Base-by-base conservation (phyloP, 2,113 vertebrate genomes). In the Pomatorhinus ruficollis region DNA sequence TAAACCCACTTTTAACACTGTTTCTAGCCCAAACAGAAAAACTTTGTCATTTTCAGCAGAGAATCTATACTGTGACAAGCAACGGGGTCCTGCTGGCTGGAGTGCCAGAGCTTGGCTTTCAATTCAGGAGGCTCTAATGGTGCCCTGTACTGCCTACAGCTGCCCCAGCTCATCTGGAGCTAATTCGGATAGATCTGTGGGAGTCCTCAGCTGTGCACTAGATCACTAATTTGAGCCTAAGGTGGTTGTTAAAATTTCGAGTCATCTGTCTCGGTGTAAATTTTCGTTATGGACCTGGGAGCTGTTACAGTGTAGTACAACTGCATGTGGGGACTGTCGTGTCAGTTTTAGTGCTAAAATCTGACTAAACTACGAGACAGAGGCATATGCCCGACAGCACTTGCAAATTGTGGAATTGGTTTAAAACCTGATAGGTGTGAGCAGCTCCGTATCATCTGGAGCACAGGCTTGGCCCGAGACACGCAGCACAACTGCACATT, bases 271-370 rank as follows among this genome's bases (percentile, higher is more conserved):
- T 27, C 7, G 1, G 11, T 4, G 1, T 5, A 33, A 30, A 42
- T 25, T 42, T 68, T 54, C 2, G 4, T 2, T 40, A 22, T 0
- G 24, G 45, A 31, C 5, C 52, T 3, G 11, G 28, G 23, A 40
- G 31, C 17, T 7, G 22, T 28, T 30, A 4, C 4, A 14, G 24
- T 2, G 6, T 3, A 19, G 24, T 11, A n/a, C 27, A 25, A 25
- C 16, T 2, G 24, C 27, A 19, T 0, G 1, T 0, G 2, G 15
- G 23, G 31, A 16, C 31, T 7, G 5, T 1, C 1, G 6, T 4
- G 8, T 13, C 28, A 27, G 28, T 4, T 79, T 63, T 6, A 20
- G 15, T 0, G 5, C 4, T 21, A 50, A 49, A 88, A 57, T 1
- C 19, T 1, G 22, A 20, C 20, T 23, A n/a, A 82, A 42, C 11